phyloP scores from a whole-genome alignment of 2,888 invertebrate species.

The Ganaspis brasiliensis region DNA sequence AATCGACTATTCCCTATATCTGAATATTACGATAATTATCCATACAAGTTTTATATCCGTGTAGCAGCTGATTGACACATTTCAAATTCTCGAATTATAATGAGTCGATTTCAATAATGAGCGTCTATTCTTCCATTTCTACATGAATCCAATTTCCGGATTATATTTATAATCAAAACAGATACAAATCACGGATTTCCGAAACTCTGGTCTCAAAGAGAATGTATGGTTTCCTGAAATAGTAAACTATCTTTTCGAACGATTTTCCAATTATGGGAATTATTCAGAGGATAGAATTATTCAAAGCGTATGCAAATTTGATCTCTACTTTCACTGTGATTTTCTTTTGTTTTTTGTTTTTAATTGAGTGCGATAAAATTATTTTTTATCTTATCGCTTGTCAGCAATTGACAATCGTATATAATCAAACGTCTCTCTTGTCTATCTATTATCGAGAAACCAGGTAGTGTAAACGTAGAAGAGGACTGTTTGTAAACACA shows the following conservation, averaged over 20 bases:
- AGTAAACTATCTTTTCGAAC: slow-evolving; percentile 62
- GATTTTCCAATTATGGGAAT: neutral
- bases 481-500: slow-evolving; percentile 18
- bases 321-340: neutral
- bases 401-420: slow-evolving; percentile 5
- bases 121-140: neutral
- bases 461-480: slow-evolving; percentile 17
- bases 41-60: neutral
- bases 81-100: slow-evolving; percentile 11
- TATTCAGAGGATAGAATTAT: neutral
- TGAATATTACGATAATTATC: neutral
- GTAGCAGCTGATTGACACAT: neutral
- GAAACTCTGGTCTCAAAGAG: slow-evolving; percentile 55
- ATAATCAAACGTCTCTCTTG: neutral
- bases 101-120: neutral
- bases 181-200: neutral
- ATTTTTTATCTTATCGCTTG: slow-evolving; percentile 7
- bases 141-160: too few species aligned
- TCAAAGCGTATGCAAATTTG: neutral
- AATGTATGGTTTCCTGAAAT: slow-evolving; percentile 31
- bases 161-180: neutral
- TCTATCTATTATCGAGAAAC: slow-evolving; percentile 2
- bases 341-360: too few species aligned
- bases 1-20: too few species aligned
- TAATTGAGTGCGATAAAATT: neutral